Evolutionary conservation across 2,797 vertebrate genomes (phyloP).

Genomic region (Astyanax mexicanus): DNA sequence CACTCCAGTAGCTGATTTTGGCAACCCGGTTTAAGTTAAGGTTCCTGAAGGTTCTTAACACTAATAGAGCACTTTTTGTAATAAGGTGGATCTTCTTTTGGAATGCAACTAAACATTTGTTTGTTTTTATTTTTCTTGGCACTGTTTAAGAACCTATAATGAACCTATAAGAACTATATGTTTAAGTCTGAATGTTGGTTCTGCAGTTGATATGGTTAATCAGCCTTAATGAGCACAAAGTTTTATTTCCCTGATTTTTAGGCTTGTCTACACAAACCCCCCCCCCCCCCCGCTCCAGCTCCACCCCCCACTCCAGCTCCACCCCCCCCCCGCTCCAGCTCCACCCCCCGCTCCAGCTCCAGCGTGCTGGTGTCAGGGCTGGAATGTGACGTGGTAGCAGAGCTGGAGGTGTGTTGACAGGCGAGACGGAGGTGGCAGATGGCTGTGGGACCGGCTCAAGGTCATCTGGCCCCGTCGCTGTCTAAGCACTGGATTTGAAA

Average conservation of each 20-base stretch:
- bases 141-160: too few species aligned
- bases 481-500: constrained; percentile 78
- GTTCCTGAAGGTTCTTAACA: too few species aligned
- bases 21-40: too few species aligned
- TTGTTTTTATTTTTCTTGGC: too few species aligned
- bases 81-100: too few species aligned
- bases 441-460: constrained; percentile 81
- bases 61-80: too few species aligned
- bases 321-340: constrained; percentile 51
- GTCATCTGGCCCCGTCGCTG: constrained; percentile 79
- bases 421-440: constrained; percentile 82
- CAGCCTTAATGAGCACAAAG: not conserved
- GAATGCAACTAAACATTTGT: too few species aligned
- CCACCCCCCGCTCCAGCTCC: constrained; percentile 56
- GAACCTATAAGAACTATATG: too few species aligned
- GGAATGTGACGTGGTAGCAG: constrained; percentile 76
- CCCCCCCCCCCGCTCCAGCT: constrained; percentile 54
- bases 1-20: too few species aligned
- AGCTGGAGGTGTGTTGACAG: constrained; percentile 80
- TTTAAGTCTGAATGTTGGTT: too few species aligned
- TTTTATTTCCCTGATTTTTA: not conserved
- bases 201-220: not conserved
- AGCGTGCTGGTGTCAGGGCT: constrained; percentile 63
- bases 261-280: not conserved
- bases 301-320: constrained; percentile 56